These are phyloP conservation scores for Polia nebulosa DNA, from an alignment of 2,888 invertebrate genomes.

Conservation along the genomic window DNA sequence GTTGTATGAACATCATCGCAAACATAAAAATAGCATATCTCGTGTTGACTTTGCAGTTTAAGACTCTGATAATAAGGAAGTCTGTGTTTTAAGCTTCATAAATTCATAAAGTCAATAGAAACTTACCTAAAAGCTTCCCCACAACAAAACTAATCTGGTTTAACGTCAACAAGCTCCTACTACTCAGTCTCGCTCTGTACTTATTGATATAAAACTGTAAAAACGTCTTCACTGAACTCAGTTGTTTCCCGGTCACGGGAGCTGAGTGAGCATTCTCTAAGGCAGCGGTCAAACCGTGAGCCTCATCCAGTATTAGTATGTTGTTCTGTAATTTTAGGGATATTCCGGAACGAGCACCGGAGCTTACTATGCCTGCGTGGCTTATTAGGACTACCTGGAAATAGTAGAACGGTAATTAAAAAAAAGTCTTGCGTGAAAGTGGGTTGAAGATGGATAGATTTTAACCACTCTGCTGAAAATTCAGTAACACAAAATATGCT, in stretches of 20 bases:
- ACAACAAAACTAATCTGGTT: constrained; percentile 96
- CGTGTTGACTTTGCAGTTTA: background rate
- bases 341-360: constrained; percentile 84
- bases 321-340: constrained; percentile 92
- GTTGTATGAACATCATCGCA: background rate
- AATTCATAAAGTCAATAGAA: no score
- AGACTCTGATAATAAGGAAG: background rate
- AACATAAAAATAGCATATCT: background rate
- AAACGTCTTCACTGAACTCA: constrained; percentile 92
- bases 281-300: constrained; percentile 98
- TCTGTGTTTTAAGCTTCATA: no score
- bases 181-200: constrained; percentile 94
- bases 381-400: constrained; percentile 86
- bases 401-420: background rate
- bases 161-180: constrained; percentile 95
- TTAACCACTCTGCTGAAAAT: background rate
- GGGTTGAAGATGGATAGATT: background rate
- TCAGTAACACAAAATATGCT: no score
- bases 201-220: constrained; percentile 93
- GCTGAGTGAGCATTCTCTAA: constrained; percentile 96
- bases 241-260: constrained; percentile 93
- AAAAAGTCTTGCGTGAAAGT: background rate
- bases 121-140: constrained; percentile 91
- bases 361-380: constrained; percentile 86
- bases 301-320: constrained; percentile 98